phyloP scores from a whole-genome alignment of 1,140 invertebrate species.

The Dreissena rostriformis region DNA sequence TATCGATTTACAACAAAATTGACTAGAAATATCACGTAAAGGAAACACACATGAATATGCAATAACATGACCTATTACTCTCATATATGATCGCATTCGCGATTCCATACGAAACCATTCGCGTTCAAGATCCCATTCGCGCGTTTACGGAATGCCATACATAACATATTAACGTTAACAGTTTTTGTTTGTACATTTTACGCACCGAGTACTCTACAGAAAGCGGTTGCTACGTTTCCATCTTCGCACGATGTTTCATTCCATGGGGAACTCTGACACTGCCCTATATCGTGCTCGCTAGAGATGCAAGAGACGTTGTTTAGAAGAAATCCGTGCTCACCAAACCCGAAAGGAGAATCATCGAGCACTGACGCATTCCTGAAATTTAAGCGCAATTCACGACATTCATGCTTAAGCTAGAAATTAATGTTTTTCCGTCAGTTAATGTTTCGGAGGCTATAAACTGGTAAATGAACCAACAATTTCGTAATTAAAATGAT shows the following conservation, averaged over 20 bases:
- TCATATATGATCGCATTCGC: too few species aligned
- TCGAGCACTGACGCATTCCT: slow-evolving; percentile 11
- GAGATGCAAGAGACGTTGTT: neutral
- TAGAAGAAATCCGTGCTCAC: neutral
- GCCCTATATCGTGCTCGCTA: neutral
- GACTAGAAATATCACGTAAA: too few species aligned
- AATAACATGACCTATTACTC: too few species aligned
- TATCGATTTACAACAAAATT: too few species aligned
- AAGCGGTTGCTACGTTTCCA: neutral
- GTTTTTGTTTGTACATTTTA: neutral
- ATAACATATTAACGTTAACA: too few species aligned
- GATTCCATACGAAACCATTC: too few species aligned
- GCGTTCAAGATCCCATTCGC: too few species aligned
- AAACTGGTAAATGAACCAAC: neutral
- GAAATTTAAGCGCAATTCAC: neutral
- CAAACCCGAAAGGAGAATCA: neutral
- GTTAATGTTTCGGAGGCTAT: neutral
- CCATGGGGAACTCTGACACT: neutral
- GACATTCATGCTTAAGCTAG: neutral
- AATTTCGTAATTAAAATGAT: neutral
- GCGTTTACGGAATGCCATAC: too few species aligned
- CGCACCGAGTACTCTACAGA: slow-evolving; percentile 10
- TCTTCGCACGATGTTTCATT: neutral
- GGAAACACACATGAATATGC: too few species aligned
- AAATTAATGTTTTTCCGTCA: neutral